A percentile compares a stretch with the other conserved stretches of the same genome.
Evolutionary conservation across 1,140 invertebrate genomes (phyloP).

Genomic region (Aphis craccivora): DNA sequence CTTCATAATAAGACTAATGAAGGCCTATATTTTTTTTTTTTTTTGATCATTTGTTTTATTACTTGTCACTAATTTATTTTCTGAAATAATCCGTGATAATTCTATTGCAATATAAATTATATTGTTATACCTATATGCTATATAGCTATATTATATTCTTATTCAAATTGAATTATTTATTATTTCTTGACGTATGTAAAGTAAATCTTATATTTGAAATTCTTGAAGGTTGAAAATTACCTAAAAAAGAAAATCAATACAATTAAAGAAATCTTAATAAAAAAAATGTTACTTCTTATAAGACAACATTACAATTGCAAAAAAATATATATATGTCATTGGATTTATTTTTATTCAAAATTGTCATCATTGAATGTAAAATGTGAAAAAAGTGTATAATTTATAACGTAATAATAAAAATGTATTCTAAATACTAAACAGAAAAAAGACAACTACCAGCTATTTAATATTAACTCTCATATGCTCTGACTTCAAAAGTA

Average conservation of each 20-base stretch:
- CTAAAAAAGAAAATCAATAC: background rate
- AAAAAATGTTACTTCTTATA: background rate
- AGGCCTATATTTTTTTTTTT: no score
- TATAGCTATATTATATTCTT: background rate
- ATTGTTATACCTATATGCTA: background rate
- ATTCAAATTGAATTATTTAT: background rate
- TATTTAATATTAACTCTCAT: no score
- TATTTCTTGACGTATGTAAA: background rate
- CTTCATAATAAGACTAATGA: background rate
- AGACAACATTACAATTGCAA: rapidly evolving
- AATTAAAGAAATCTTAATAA: no score
- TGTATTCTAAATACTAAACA: no score
- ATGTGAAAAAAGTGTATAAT: no score
- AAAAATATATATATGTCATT: no score
- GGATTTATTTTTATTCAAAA: no score
- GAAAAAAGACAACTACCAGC: no score
- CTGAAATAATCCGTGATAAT: background rate
- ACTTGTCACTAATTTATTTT: background rate
- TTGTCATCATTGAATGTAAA: no score
- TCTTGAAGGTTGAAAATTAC: background rate
- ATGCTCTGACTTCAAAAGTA: no score
- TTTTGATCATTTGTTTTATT: background rate
- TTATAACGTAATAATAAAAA: no score
- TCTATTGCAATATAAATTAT: background rate
- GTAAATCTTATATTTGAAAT: background rate